These are phyloP conservation scores for Epicauta chinensis DNA, from an alignment of 1,140 invertebrate species.

Conservation along the genomic window DNA sequence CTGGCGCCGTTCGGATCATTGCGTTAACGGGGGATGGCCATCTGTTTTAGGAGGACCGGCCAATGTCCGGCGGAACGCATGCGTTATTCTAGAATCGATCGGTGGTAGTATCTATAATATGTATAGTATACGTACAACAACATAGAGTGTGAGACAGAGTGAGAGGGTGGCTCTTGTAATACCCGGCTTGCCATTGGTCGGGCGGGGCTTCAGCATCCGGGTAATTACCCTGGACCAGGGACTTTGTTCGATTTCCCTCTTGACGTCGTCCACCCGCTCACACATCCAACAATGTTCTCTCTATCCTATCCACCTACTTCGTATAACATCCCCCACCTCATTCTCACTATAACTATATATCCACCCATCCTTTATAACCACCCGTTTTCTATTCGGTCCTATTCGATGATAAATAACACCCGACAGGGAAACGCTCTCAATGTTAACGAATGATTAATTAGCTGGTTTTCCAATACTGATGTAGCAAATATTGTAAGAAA, in stretches of 20 bases:
- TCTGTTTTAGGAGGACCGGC: slow-evolving; percentile 9
- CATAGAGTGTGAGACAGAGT: no score
- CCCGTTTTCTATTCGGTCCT: slow-evolving; percentile 10
- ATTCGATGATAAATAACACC: slow-evolving; percentile 34
- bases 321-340: not conserved
- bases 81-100: slow-evolving; percentile 26
- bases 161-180: slow-evolving; percentile 9
- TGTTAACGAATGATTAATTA: slow-evolving; percentile 42
- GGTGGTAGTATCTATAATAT: not conserved
- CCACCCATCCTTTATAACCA: not conserved
- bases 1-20: not conserved
- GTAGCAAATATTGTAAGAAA: slow-evolving; percentile 2
- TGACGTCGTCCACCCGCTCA: slow-evolving; percentile 17
- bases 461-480: slow-evolving; percentile 9
- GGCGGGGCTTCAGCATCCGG: slow-evolving; percentile 36
- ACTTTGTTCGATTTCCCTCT: slow-evolving; percentile 7
- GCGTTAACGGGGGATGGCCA: not conserved
- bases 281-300: slow-evolving; percentile 20
- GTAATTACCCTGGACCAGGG: slow-evolving; percentile 41
- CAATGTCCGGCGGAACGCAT: slow-evolving; percentile 32
- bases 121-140: no score
- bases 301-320: not conserved
- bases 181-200: slow-evolving; percentile 32
- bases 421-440: slow-evolving; percentile 41
- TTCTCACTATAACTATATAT: no score